These are phyloP conservation scores for Xiphophorus maculatus DNA, from an alignment of 2,113 vertebrate genomes.

Conservation along the genomic window DNA sequence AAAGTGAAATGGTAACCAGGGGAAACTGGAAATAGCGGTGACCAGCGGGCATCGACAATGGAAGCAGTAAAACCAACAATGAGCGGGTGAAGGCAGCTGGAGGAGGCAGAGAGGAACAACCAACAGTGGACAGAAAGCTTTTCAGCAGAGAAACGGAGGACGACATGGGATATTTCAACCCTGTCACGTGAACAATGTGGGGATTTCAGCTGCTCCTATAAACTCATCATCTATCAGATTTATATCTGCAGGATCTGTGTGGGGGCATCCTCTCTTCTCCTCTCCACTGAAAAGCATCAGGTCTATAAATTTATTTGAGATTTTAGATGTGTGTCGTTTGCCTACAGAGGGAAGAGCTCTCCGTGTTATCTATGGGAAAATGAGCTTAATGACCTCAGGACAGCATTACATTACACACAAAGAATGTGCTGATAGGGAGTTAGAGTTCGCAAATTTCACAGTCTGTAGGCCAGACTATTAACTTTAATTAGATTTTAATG, in stretches of 20 bases:
- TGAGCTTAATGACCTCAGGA: constrained; percentile 7
- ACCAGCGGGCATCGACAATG: constrained; percentile 42
- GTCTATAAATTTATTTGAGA: constrained; percentile 10
- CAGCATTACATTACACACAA: constrained; percentile 12
- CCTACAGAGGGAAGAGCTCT: not conserved
- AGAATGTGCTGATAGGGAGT: constrained; percentile 18
- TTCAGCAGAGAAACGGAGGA: constrained; percentile 27
- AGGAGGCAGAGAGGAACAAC: constrained; percentile 37
- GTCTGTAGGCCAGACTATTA: constrained; percentile 37
- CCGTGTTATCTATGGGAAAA: constrained; percentile 9
- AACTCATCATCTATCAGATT: not conserved
- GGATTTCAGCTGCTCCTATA: not conserved
- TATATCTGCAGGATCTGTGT: constrained; percentile 5
- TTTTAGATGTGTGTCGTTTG: constrained; percentile 13
- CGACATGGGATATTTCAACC: constrained; percentile 50
- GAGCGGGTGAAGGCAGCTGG: not conserved
- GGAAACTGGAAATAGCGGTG: constrained; percentile 55
- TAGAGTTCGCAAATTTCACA: constrained; percentile 25
- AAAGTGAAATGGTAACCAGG: constrained; percentile 65
- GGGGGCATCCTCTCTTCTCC: not conserved
- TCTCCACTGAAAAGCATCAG: constrained; percentile 3
- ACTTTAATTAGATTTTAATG: constrained; percentile 34
- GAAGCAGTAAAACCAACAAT: constrained; percentile 47
- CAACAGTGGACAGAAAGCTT: constrained; percentile 30
- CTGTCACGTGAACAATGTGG: constrained; percentile 42